Evolutionary conservation across 2,888 invertebrate genomes (phyloP).

Genomic region (Megastigmus dorsalis): DNA sequence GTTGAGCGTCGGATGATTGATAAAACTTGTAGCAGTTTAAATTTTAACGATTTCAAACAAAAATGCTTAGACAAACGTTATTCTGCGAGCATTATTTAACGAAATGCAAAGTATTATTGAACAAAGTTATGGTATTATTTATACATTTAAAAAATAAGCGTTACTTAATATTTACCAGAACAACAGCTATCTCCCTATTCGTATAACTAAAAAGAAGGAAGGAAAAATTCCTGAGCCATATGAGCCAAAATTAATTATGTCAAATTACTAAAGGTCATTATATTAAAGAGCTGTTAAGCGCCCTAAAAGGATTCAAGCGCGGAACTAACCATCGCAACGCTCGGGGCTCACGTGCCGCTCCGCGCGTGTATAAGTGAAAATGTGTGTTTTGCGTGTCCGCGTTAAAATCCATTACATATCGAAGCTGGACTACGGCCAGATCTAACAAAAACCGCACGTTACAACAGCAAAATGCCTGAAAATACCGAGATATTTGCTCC

Average conservation of each 20-base stretch:
- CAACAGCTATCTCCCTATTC: no score
- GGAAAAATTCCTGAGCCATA: not conserved
- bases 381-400: conserved; percentile 7
- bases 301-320: not conserved
- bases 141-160: no score
- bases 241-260: not conserved
- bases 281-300: conserved; percentile 25
- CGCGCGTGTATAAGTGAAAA: conserved; percentile 22
- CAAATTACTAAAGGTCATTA: conserved; percentile 16
- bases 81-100: no score
- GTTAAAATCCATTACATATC: conserved; percentile 35
- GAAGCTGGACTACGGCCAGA: conserved; percentile 30
- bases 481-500: no score
- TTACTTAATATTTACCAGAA: no score
- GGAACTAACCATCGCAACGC: not conserved
- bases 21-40: no score
- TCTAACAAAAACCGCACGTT: conserved; percentile 14
- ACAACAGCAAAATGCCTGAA: no score
- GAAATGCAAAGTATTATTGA: no score
- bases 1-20: no score
- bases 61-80: no score
- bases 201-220: not conserved
- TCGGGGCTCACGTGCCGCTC: not conserved
- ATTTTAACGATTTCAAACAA: no score
- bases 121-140: no score